phyloP scores from a whole-genome alignment of 1,140 invertebrate species.

The Dinoponera quadriceps region DNA sequence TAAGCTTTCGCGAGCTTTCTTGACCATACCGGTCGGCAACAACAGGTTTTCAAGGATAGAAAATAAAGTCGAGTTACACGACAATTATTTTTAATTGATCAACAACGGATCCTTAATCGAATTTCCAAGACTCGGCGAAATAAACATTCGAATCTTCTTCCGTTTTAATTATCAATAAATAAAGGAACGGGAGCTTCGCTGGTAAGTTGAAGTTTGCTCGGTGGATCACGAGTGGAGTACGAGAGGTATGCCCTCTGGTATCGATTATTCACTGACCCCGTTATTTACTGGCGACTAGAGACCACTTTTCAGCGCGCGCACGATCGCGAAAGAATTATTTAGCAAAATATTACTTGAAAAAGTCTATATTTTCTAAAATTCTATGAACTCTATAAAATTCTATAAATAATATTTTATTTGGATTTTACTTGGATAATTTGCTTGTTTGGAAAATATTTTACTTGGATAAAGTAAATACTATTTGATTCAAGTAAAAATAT shows the following conservation, averaged over 20 bases:
- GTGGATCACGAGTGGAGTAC: slow-evolving; percentile 71
- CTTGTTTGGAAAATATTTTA: no score
- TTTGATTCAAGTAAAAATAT: no score
- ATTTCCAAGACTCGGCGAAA: not conserved
- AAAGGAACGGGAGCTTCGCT: not conserved
- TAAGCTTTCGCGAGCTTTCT: not conserved
- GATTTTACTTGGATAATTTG: no score
- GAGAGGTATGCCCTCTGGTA: slow-evolving; percentile 71
- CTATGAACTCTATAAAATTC: not conserved
- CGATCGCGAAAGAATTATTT: not conserved
- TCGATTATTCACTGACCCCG: slow-evolving; percentile 77
- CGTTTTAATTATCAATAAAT: slow-evolving; percentile 28
- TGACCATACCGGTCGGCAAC: not conserved
- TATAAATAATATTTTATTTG: no score
- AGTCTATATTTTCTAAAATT: not conserved
- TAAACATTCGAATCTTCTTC: not conserved
- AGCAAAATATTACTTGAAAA: not conserved
- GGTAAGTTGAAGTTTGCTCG: slow-evolving; percentile 61
- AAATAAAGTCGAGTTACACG: not conserved
- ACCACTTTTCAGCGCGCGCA: slow-evolving; percentile 5
- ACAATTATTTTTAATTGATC: not conserved
- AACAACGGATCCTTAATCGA: not conserved
- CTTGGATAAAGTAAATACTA: no score
- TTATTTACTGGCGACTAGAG: slow-evolving; percentile 32
- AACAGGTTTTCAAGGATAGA: not conserved